phyloP scores from a whole-genome alignment of 2,888 invertebrate genomes.

The Cybosia mesomella region DNA sequence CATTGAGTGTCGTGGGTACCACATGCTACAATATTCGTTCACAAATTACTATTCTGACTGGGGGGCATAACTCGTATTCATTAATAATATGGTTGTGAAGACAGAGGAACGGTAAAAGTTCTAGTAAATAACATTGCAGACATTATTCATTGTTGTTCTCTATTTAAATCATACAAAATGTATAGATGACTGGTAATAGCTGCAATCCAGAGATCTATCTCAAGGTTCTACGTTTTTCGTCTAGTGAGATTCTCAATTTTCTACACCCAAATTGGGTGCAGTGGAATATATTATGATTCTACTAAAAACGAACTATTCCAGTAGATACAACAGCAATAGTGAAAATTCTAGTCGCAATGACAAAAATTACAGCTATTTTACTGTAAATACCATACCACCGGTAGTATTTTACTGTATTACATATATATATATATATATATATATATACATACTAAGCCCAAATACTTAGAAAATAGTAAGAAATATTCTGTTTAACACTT shows the following conservation, averaged over 20 bases:
- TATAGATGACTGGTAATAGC: not conserved
- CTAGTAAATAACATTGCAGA: not conserved
- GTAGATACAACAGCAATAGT: no score
- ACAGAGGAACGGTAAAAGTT: not conserved
- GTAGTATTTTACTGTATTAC: no score
- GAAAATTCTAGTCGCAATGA: not conserved
- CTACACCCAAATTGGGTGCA: not conserved
- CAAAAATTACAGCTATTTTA: not conserved
- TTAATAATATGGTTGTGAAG: not conserved
- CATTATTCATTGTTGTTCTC: not conserved
- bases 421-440: not conserved
- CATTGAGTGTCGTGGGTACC: not conserved
- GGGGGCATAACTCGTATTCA: not conserved
- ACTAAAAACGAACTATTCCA: no score
- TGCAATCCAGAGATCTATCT: no score
- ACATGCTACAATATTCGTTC: not conserved
- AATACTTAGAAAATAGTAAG: not conserved
- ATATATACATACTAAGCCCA: not conserved
- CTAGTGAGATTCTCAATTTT: not conserved
- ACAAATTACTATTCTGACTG: not conserved
- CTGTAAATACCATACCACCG: not conserved
- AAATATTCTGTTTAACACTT: not conserved
- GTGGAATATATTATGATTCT: no score
- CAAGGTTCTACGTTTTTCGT: not conserved
- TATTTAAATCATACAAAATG: no score